Percentiles rank a stretch among this genome's conserved stretches.
Evolutionary conservation across 2,113 vertebrate genomes (phyloP).

Genomic region (Hydrochoerus hydrochaeris): DNA sequence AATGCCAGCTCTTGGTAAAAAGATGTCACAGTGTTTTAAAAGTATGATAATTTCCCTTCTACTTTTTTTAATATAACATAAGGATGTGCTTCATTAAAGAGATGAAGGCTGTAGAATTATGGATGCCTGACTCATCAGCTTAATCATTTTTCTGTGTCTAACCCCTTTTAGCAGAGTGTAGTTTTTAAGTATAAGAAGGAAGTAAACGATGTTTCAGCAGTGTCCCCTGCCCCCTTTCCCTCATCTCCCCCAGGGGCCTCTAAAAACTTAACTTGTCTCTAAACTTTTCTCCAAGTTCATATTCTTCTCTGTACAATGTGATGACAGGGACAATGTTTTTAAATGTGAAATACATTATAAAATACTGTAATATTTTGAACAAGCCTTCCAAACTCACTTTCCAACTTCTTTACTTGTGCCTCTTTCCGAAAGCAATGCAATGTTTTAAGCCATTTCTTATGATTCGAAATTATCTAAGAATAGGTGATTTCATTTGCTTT

Average conservation of each 20-base stretch:
- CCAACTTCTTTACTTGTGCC: background rate
- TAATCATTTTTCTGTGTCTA: conserved; percentile 44
- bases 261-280: conserved; percentile 26
- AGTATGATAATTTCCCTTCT: background rate
- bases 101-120: background rate
- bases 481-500: background rate
- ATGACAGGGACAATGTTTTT: background rate
- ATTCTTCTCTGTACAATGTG: background rate
- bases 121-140: background rate
- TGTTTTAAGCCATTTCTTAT: background rate
- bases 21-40: conserved; percentile 18
- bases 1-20: background rate
- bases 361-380: background rate
- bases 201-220: conserved; percentile 48
- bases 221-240: background rate
- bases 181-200: conserved; percentile 41
- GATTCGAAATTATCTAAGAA: background rate
- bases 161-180: conserved; percentile 42
- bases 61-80: background rate
- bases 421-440: background rate
- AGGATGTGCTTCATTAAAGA: conserved; percentile 42
- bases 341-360: conserved; percentile 1
- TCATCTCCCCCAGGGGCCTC: background rate
- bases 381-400: background rate
- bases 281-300: background rate